A percentile compares a stretch with the other conserved stretches of the same genome.
phyloP scores from a whole-genome alignment of 1,140 invertebrate genomes.

The Schlechtendalia chinensis region DNA sequence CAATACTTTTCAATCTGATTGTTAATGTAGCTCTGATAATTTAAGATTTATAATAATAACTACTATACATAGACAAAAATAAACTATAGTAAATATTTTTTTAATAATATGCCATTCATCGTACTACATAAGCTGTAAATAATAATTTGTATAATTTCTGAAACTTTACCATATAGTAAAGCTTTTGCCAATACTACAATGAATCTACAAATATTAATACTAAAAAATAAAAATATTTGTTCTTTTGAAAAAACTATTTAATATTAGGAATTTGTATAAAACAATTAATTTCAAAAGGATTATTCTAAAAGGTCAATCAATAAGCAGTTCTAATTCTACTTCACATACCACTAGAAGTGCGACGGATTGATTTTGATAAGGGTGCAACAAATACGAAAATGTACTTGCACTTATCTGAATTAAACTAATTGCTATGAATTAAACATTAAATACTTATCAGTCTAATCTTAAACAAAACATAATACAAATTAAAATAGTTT shows the following conservation, averaged over 20 bases:
- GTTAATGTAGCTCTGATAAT: too few relatives aligned
- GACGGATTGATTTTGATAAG: constrained; percentile 49
- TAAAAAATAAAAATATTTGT: not conserved
- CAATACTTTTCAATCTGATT: not conserved
- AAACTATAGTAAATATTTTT: too few relatives aligned
- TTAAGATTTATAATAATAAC: too few relatives aligned
- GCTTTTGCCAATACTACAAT: too few relatives aligned
- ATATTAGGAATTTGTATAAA: not conserved
- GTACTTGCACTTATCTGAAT: constrained; percentile 20
- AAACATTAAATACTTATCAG: constrained; percentile 25
- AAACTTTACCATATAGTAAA: too few relatives aligned
- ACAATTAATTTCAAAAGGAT: not conserved
- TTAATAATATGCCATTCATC: too few relatives aligned
- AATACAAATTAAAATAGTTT: not conserved
- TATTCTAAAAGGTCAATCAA: not conserved
- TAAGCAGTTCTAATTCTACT: not conserved
- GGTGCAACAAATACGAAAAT: constrained; percentile 36
- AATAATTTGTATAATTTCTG: too few relatives aligned
- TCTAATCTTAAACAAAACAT: not conserved
- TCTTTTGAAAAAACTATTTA: not conserved
- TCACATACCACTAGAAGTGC: not conserved
- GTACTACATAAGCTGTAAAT: too few relatives aligned
- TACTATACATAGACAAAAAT: too few relatives aligned
- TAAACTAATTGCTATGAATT: constrained; percentile 13
- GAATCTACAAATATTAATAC: too few relatives aligned